Base-by-base conservation (phyloP, 2,888 invertebrate genomes). In the Merodon equestris region DNA sequence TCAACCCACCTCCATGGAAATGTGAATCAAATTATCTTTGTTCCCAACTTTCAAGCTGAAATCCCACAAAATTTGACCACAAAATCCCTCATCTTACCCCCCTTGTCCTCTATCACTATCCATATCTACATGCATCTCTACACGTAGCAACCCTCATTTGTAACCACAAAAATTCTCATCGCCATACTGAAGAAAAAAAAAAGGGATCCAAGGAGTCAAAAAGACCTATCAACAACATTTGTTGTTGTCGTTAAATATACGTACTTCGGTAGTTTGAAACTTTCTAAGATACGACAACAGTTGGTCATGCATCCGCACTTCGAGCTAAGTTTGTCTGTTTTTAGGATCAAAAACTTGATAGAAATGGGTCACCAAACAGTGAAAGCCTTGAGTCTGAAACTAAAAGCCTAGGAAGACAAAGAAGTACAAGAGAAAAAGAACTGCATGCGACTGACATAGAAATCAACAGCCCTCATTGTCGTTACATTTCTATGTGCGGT, bases 41-140 rank as follows among this genome's bases (percentile, higher is more conserved):
- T 27, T 63, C 63, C 48, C 40, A 19, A 57, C 14, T 50, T 17
- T 36, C 38, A 60, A 48, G 45, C 56, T 60, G 48, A 67, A 67
- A 72, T 47, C 50, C 77, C 77, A 68, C 73, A 77, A 73, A 73
- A 77, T 73, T 67, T 77, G 51, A 77, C 77, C 77, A 68, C 73
- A 58, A 68, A 77, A 77, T 66, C 76, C 72, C 72, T 67, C 67
- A 56, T 66, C 64, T 72, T 57, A 60, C n/a, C 44, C 40, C 44
- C 40, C 51, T 48, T 13, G n/a, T 15, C 27, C 2, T 27, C 27
- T 27, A 40, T 3, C 40, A n/a, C 45, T 40, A 5, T 15, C 10
- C 9, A 42, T 27, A 27, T 7, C 2, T 18, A n/a, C 1, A 19
- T 9, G 1, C 44, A 18, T 10, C 19, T 38, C n/a, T 18, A 51